These are phyloP conservation scores for Hypolimnas misippus DNA, from an alignment of 2,888 invertebrate genomes.

Conservation along the genomic window DNA sequence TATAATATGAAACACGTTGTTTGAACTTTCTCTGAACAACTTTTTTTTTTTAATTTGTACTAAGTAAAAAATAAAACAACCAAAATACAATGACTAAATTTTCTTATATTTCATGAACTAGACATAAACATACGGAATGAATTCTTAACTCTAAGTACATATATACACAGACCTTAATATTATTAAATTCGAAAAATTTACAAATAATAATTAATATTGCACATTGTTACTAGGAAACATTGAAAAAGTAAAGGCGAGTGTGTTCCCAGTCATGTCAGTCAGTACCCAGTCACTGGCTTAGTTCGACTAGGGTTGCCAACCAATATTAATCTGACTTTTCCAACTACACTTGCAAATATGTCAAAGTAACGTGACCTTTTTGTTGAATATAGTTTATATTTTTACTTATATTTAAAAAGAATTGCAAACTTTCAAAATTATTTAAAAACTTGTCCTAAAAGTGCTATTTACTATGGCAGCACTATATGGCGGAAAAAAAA, in stretches of 20 bases:
- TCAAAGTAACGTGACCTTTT: no score
- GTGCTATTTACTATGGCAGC: no score
- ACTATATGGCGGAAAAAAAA: no score
- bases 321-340: not conserved
- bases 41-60: no score
- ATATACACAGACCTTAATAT: slow-evolving; percentile 54
- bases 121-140: slow-evolving; percentile 49
- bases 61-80: slow-evolving; percentile 36
- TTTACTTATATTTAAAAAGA: no score
- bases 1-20: no score
- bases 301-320: not conserved
- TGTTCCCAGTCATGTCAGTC: not conserved
- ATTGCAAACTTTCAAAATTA: no score
- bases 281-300: not conserved
- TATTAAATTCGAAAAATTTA: slow-evolving; percentile 78
- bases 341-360: no score
- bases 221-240: slow-evolving; percentile 49
- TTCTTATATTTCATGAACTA: slow-evolving; percentile 53
- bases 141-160: slow-evolving; percentile 35
- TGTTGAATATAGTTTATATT: no score
- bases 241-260: not conserved
- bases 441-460: no score
- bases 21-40: no score
- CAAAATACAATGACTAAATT: slow-evolving; percentile 44
- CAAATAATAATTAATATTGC: slow-evolving; percentile 69